Conservation (phyloP, 2,797 vertebrate species). For the Ptychobarbus kaznakovi region DNA sequence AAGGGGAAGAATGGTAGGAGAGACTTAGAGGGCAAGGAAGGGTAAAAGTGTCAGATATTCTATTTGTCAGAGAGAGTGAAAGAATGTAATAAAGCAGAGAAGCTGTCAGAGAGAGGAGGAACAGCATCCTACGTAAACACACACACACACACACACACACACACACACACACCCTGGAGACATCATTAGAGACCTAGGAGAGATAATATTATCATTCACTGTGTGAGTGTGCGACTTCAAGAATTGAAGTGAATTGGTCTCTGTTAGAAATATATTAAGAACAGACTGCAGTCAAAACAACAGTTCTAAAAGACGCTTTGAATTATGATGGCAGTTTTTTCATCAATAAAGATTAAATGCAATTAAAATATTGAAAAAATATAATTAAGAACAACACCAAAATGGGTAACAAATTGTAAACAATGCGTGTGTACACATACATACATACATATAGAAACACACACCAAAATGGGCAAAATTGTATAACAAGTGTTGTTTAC, state of each 20-base stretch:
- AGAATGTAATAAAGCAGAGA: conserved; percentile 7
- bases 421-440: too few relatives aligned
- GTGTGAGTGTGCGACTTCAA: neutral
- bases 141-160: conserved; percentile 19
- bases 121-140: conserved; percentile 25
- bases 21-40: neutral
- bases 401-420: too few relatives aligned
- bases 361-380: neutral
- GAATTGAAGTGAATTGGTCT: neutral
- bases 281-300: neutral
- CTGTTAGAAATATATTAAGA: neutral
- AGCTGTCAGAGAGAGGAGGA: conserved; percentile 22
- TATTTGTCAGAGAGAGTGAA: conserved; percentile 24
- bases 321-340: neutral
- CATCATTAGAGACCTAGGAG: conserved; percentile 45
- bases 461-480: too few relatives aligned
- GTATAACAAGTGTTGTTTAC: too few relatives aligned
- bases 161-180: conserved; percentile 35
- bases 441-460: too few relatives aligned
- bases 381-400: neutral
- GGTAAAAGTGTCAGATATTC: conserved; percentile 3
- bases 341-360: neutral
- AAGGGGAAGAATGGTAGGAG: neutral
- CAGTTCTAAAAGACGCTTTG: neutral
- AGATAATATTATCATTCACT: conserved; percentile 33